phyloP scores from a whole-genome alignment of 2,113 vertebrate species.

The Sialia sialis region DNA sequence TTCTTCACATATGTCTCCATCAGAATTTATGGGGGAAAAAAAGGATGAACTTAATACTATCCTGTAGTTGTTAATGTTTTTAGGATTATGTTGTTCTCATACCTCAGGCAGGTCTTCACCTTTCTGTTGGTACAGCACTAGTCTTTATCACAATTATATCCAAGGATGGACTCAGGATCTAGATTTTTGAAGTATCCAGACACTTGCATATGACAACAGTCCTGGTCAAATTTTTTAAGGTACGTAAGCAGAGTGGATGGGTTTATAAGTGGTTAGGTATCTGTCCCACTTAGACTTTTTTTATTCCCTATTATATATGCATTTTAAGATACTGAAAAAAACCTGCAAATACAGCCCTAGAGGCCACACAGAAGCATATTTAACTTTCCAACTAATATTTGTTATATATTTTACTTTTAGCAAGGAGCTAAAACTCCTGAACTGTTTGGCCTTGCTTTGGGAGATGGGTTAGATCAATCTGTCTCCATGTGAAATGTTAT shows the following conservation, averaged over 20 bases:
- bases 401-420: not conserved
- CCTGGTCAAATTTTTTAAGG: not conserved
- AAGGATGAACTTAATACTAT: fast-evolving
- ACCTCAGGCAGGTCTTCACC: not conserved
- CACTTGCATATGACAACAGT: not conserved
- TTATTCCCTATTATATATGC: not conserved
- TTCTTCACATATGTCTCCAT: not conserved
- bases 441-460: not conserved
- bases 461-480: not conserved
- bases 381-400: not conserved
- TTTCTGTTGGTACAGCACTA: not conserved
- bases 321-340: not conserved
- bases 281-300: not conserved
- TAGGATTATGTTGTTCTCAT: not conserved
- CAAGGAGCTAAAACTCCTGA: not conserved
- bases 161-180: not conserved
- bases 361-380: not conserved
- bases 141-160: not conserved
- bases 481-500: not conserved
- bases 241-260: not conserved
- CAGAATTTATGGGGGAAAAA: not conserved
- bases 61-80: not conserved
- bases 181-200: not conserved
- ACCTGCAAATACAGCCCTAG: not conserved
- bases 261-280: not conserved